Percentiles rank a stretch among this genome's conserved stretches.
These are phyloP conservation scores for Rhinoptilus africanus DNA, from an alignment of 2,113 vertebrate genomes.

Conservation along the genomic window DNA sequence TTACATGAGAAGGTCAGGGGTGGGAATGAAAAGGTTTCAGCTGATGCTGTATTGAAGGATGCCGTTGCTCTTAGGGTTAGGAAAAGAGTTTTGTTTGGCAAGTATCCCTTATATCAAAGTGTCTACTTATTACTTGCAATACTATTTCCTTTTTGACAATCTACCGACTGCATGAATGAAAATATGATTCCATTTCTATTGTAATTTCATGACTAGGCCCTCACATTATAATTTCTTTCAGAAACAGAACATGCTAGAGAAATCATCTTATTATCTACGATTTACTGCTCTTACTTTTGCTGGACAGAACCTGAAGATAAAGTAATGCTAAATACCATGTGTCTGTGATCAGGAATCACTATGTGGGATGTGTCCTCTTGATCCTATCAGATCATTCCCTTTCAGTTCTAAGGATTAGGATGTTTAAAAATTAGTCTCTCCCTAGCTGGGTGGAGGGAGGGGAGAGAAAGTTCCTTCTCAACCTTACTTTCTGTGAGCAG, in stretches of 20 bases:
- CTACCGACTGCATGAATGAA: not conserved
- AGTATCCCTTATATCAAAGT: not conserved
- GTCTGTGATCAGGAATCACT: not conserved
- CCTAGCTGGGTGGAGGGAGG: not conserved
- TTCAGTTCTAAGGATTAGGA: not conserved
- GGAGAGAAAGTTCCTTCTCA: not conserved
- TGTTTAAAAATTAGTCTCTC: not conserved
- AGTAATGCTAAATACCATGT: not conserved
- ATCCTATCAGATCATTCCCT: not conserved
- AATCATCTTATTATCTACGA: not conserved
- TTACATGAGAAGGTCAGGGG: not conserved
- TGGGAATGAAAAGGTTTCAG: not conserved
- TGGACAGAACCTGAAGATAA: not conserved
- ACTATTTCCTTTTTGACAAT: not conserved
- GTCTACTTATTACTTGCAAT: not conserved
- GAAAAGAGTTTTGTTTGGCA: not conserved
- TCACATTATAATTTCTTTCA: not conserved
- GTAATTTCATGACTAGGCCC: not conserved
- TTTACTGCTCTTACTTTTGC: not conserved
- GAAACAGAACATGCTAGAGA: not conserved
- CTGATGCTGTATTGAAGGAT: not conserved
- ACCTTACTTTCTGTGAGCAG: not conserved
- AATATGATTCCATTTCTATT: not conserved
- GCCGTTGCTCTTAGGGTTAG: rapidly evolving
- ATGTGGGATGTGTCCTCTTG: not conserved